phyloP scores from a whole-genome alignment of 2,797 vertebrate species.

The Platyrinchus mystaceus region DNA sequence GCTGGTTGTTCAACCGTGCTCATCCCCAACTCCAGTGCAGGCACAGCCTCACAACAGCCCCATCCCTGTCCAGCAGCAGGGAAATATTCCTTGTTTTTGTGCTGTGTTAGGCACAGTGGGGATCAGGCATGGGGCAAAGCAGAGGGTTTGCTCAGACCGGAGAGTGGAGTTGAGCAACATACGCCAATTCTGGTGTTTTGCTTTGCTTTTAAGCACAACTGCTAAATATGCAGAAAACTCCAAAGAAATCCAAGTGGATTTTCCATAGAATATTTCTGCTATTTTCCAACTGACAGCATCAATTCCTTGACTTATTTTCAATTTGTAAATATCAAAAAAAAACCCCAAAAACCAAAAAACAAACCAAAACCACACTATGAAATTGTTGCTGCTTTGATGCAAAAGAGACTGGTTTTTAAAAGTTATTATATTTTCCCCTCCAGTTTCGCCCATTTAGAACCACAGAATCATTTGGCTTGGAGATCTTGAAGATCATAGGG shows the following conservation, averaged over 20 bases:
- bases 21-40: background rate
- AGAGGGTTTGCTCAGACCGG: background rate
- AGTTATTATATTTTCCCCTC: background rate
- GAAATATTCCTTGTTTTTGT: background rate
- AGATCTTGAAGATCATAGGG: background rate
- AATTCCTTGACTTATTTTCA: background rate
- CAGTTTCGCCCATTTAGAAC: background rate
- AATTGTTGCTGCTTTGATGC: background rate
- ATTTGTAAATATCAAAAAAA: background rate
- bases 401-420: background rate
- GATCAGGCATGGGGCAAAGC: background rate
- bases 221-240: background rate
- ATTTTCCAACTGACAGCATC: background rate
- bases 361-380: background rate
- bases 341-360: no score
- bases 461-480: background rate
- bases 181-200: background rate
- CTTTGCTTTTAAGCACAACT: background rate
- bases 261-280: background rate
- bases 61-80: background rate
- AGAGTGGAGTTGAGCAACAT: accelerated
- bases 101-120: accelerated
- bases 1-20: background rate
- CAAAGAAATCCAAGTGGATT: background rate
- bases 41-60: background rate